Evolutionary conservation across 1,140 invertebrate species (phyloP).

Genomic region (Epicauta chinensis): DNA sequence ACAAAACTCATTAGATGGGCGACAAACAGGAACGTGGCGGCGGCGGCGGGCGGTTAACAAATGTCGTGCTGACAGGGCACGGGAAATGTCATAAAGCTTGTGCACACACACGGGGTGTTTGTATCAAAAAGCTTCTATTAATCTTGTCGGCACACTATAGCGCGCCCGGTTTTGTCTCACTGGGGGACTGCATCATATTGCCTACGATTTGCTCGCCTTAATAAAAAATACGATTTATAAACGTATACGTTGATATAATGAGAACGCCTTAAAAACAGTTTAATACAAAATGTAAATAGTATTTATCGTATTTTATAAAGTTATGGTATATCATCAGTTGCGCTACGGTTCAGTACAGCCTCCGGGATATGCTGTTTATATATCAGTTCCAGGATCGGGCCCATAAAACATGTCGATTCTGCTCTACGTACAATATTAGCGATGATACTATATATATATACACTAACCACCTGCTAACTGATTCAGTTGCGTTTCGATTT

Average conservation of each 20-base stretch:
- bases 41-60: constrained; percentile 9
- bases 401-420: constrained; percentile 14
- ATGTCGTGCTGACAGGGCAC: constrained; percentile 21
- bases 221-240: constrained; percentile 16
- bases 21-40: no score
- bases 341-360: no score
- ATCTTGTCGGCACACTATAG: constrained; percentile 23
- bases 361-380: not conserved
- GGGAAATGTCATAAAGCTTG: constrained; percentile 24
- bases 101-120: constrained; percentile 14
- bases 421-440: constrained; percentile 10
- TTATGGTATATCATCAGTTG: no score
- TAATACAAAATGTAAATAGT: no score
- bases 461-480: constrained; percentile 28
- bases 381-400: constrained; percentile 9
- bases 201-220: constrained; percentile 7
- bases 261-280: no score
- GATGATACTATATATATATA: constrained; percentile 7
- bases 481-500: constrained; percentile 27
- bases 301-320: no score
- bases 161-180: constrained; percentile 13
- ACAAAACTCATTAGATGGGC: no score
- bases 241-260: no score
- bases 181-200: constrained; percentile 25
- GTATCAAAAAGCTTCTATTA: constrained; percentile 22